Evolutionary conservation across 2,888 invertebrate genomes (phyloP).

Genomic region (Lycocerus yunnanus): DNA sequence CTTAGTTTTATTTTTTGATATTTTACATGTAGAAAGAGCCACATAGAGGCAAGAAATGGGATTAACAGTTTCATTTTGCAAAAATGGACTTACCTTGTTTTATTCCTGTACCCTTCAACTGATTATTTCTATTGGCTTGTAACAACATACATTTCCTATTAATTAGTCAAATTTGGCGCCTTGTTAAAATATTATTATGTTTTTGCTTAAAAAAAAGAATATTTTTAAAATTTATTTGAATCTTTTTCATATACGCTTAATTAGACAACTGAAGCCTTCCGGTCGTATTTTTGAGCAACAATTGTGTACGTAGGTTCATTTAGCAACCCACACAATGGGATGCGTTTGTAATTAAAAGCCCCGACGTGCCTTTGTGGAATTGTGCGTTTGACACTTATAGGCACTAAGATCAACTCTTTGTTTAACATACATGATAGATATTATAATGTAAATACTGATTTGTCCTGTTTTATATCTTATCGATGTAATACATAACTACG

Average conservation of each 20-base stretch:
- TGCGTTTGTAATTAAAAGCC: constrained; percentile 15
- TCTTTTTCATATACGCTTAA: not conserved
- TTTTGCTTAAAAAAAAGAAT: not conserved
- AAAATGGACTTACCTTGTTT: too few relatives aligned
- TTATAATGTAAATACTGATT: not conserved
- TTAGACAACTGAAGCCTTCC: not conserved
- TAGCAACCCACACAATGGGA: constrained; percentile 17
- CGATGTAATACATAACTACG: too few relatives aligned
- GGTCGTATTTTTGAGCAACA: not conserved
- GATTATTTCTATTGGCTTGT: too few relatives aligned
- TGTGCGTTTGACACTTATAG: constrained; percentile 4
- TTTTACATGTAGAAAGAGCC: too few relatives aligned
- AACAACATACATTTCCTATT: too few relatives aligned
- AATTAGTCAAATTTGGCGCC: too few relatives aligned
- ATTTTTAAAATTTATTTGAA: not conserved
- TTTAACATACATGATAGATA: constrained; percentile 1
- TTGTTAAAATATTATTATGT: too few relatives aligned
- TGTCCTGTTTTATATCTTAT: not conserved
- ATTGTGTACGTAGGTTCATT: constrained; percentile 10
- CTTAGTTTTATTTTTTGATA: too few relatives aligned
- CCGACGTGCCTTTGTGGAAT: constrained; percentile 9
- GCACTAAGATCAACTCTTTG: constrained; percentile 6
- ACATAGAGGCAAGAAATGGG: too few relatives aligned
- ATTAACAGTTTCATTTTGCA: too few relatives aligned
- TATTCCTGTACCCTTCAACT: too few relatives aligned